phyloP scores from a whole-genome alignment of 2,888 invertebrate species.

The Drepana falcataria region DNA sequence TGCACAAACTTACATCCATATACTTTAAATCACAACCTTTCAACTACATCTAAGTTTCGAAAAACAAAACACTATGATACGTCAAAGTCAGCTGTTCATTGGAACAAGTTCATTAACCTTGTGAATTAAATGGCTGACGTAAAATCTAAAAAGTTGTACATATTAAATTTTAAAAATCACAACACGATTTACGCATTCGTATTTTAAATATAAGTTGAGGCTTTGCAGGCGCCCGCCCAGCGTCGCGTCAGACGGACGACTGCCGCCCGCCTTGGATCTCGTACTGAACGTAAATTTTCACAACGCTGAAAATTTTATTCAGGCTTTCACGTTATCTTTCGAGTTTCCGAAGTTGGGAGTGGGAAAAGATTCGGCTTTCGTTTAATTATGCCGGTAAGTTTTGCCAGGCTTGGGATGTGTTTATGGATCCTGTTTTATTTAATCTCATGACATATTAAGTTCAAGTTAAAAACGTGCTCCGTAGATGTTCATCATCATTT shows the following conservation, averaged over 20 bases:
- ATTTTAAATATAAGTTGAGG: constrained; percentile 16
- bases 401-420: not conserved
- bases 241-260: constrained; percentile 42
- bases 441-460: no score
- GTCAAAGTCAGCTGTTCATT: constrained; percentile 35
- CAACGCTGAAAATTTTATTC: constrained; percentile 49
- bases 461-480: no score
- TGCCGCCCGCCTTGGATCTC: constrained; percentile 51
- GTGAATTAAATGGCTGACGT: constrained; percentile 18
- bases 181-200: constrained; percentile 19
- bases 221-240: constrained; percentile 46
- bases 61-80: constrained; percentile 13
- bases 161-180: constrained; percentile 18
- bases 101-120: constrained; percentile 25
- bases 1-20: constrained; percentile 11
- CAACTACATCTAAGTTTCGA: constrained; percentile 12
- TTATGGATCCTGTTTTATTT: not conserved
- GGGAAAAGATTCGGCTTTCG: constrained; percentile 4
- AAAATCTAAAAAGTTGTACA: constrained; percentile 8
- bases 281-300: constrained; percentile 38
- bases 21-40: constrained; percentile 19
- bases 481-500: no score
- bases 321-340: constrained; percentile 32
- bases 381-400: constrained; percentile 1
- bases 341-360: constrained; percentile 21